A percentile compares a stretch with the other conserved stretches of the same genome.
These are phyloP conservation scores for Ondatra zibethicus DNA, from an alignment of 2,113 vertebrate species.

Conservation along the genomic window DNA sequence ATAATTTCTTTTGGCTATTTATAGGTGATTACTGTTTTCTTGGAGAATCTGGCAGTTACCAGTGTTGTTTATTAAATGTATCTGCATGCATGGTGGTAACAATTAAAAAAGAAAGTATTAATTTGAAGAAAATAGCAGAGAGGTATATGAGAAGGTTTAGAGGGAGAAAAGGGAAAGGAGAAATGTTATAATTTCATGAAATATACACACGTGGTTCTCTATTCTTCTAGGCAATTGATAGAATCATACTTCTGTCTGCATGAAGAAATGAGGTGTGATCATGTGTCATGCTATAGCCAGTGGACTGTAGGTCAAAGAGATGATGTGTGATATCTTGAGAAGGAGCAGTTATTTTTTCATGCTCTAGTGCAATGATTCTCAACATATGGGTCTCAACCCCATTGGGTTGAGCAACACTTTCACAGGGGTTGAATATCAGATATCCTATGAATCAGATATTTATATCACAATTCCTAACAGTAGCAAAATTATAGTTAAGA, in stretches of 20 bases:
- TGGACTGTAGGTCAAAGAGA: neutral
- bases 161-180: neutral
- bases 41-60: neutral
- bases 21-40: neutral
- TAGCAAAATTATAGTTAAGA: neutral
- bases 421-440: neutral
- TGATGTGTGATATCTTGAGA: neutral
- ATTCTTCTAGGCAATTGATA: neutral
- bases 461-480: neutral
- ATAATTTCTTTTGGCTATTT: slow-evolving; percentile 24
- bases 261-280: neutral
- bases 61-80: neutral
- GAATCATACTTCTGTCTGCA: neutral
- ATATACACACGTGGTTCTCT: neutral
- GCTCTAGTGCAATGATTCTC: neutral
- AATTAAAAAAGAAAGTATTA: neutral
- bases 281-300: neutral
- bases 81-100: neutral
- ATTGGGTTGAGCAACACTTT: neutral
- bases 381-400: neutral
- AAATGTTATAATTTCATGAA: neutral
- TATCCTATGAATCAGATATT: neutral
- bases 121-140: neutral
- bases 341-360: neutral
- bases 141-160: neutral